A percentile compares a stretch with the other conserved stretches of the same genome.
phyloP scores from a whole-genome alignment of 2,888 invertebrate genomes.

The Drosophila diplacantha region DNA sequence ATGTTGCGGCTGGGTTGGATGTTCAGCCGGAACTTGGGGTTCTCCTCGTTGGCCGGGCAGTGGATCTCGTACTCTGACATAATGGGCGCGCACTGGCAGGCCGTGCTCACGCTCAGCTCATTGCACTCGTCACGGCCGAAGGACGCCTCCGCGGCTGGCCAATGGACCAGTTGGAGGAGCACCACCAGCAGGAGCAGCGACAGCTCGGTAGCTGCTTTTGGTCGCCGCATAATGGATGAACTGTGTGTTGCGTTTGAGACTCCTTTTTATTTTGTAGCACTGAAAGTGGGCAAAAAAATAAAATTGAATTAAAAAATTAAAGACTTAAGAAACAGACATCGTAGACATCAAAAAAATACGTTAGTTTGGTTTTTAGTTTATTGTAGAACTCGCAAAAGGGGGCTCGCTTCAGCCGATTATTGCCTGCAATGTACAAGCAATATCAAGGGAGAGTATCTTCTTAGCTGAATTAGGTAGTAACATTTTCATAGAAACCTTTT shows the following conservation, averaged over 20 bases:
- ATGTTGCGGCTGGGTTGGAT: slow-evolving; percentile 64
- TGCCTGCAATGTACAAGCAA: no score
- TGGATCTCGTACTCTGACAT: slow-evolving; percentile 73
- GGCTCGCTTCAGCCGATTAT: no score
- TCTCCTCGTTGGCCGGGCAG: slow-evolving; percentile 70
- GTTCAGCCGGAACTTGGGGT: slow-evolving; percentile 73
- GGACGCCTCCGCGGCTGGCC: slow-evolving; percentile 30
- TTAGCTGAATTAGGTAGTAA: no score
- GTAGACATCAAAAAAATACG: no score
- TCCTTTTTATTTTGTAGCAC: neutral
- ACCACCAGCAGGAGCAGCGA: slow-evolving; percentile 30
- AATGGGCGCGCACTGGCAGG: slow-evolving; percentile 74
- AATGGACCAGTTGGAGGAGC: slow-evolving; percentile 39
- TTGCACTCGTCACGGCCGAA: slow-evolving; percentile 71
- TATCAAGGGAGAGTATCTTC: no score
- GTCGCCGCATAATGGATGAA: slow-evolving; percentile 26
- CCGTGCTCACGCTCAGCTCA: slow-evolving; percentile 59
- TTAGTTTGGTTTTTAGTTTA: no score
- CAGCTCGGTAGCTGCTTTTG: slow-evolving; percentile 38
- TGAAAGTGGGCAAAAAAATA: neutral
- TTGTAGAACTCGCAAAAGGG: no score
- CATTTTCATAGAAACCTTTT: no score
- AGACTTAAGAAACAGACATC: neutral
- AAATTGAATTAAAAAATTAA: neutral
- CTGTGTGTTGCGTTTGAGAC: neutral